Conservation (phyloP, 2,113 vertebrate genomes). For the Zosterops borbonicus region DNA sequence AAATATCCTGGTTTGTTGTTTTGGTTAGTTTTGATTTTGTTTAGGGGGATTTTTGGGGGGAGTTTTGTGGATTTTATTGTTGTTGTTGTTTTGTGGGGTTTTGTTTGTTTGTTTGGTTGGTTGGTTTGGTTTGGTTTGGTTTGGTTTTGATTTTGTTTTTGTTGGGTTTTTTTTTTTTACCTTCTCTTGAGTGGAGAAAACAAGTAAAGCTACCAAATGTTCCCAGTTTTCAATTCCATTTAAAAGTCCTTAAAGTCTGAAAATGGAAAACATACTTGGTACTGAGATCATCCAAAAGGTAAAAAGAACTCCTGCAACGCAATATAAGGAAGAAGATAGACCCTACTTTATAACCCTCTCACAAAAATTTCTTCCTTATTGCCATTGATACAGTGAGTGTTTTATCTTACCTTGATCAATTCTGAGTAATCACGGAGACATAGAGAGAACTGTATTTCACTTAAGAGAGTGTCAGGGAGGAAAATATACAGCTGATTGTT, state of each 20-base stretch:
- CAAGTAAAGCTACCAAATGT: not conserved
- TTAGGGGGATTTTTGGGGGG: too few species aligned
- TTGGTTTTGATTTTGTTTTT: too few species aligned
- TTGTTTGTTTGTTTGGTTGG: too few species aligned
- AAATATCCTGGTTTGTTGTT: not conserved
- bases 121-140: too few species aligned
- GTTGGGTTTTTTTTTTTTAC: not conserved
- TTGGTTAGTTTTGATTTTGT: too few species aligned
- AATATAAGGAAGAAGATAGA: not conserved
- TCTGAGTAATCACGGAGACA: not conserved
- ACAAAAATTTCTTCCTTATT: not conserved
- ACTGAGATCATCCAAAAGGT: not conserved
- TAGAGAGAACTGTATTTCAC: not conserved
- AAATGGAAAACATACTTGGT: not conserved
- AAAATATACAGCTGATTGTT: not conserved
- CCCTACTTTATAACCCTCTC: rapidly evolving
- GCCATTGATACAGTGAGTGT: not conserved
- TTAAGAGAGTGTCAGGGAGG: not conserved
- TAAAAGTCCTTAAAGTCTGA: not conserved
- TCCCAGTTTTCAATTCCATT: not conserved
- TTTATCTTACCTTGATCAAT: not conserved
- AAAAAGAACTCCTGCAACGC: not conserved
- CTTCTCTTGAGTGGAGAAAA: not conserved
- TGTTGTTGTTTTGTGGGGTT: too few species aligned
- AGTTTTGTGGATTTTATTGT: too few species aligned